Evolutionary conservation across 2,797 vertebrate species (phyloP), one percentile per base, ranked within the genome.

Genomic region (Sciaenops ocellatus): DNA sequence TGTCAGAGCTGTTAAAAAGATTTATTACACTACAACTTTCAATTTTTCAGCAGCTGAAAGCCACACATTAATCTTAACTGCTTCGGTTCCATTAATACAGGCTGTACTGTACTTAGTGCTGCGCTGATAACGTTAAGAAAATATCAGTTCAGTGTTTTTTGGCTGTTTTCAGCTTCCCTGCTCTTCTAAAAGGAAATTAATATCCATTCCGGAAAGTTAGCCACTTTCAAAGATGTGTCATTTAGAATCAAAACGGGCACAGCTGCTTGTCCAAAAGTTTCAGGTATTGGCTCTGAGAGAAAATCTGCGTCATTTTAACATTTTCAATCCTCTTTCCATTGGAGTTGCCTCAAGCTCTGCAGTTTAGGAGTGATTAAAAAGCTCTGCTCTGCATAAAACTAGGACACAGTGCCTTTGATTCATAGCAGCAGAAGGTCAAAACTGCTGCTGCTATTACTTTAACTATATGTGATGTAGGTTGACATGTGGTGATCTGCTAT

Each of bases 1-100:
- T 90, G 86, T 87, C 88, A 85, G 47, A 85, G 61, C 62, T 42
- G 6, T 77, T 77, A 75, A 60, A 87, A 77, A 83, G 83, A 90
- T 87, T 85, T 83, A 89, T 87, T 61, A 77, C 78, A 47, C 54
- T 3, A 16, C 30, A 79, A 59, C 60, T 82, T 84, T 84, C 38
- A 34, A 76, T 79, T 73, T 89, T 82, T 80, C 55, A 74, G 56
- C 66, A 60, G 59, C 80, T 79, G 48, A 83, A 69, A 83, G 82
- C 63, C 20, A 10, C 51, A 69, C 75, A 85, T 87, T 79, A 66
- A 87, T 86, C 83, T 79, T 73, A n/a, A 59, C 44, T 22, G 48
- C 55, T 67, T 55, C 22, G 44, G 34, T 26, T 69, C 24, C 57
- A 60, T 64, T 72, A 68, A 28, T 72, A 20, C 61, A 34, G 63